Percentiles rank a stretch among this genome's conserved stretches.
Conservation (phyloP, 2,888 invertebrate genomes). For the Rotaria sp. region DNA sequence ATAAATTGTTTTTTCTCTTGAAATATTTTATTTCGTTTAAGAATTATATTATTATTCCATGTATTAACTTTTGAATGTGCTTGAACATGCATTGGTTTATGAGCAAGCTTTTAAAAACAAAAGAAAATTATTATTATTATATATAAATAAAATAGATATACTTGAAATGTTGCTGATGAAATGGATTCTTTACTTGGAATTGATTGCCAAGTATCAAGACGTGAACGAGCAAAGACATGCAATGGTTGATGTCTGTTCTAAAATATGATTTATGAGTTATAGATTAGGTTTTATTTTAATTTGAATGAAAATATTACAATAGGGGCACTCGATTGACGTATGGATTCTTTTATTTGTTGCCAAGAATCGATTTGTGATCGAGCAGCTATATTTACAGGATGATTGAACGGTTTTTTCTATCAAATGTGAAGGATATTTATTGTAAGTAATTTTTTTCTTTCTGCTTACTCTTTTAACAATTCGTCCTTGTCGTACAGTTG, state of each 20-base stretch:
- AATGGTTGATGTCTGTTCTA: background rate
- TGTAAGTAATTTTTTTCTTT: background rate
- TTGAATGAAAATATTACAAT: too few relatives aligned
- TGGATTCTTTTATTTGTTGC: background rate
- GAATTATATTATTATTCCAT: background rate
- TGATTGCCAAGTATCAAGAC: background rate
- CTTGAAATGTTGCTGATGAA: background rate
- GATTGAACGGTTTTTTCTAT: background rate
- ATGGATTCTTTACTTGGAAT: background rate
- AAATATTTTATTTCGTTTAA: too few relatives aligned
- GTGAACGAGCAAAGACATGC: background rate
- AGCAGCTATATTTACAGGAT: background rate
- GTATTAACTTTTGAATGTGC: background rate
- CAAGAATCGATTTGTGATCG: background rate
- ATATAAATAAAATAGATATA: background rate
- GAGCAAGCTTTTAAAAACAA: background rate
- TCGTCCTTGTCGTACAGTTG: background rate
- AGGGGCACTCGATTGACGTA: background rate
- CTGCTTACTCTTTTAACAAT: background rate
- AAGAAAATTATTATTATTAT: background rate
- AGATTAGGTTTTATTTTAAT: background rate
- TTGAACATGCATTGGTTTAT: conserved; percentile 7
- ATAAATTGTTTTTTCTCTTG: too few relatives aligned
- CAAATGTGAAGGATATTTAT: background rate
- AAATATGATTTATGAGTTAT: background rate